Evolutionary conservation across 2,888 invertebrate genomes (phyloP).

Genomic region (Opisthograptis luteolata): DNA sequence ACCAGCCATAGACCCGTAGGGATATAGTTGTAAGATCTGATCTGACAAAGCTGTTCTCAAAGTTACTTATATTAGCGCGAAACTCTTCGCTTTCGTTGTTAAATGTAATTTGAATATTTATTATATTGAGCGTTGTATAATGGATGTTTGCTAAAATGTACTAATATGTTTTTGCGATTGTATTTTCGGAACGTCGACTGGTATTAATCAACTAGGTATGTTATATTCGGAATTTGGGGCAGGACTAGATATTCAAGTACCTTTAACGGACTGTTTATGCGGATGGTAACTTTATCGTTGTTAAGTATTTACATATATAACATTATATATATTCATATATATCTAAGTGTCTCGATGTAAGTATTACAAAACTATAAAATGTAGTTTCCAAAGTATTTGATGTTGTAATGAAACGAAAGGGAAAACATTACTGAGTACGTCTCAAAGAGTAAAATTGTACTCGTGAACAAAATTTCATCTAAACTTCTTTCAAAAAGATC

Average conservation of each 20-base stretch:
- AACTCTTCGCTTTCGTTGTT: constrained; percentile 76
- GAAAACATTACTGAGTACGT: constrained; percentile 27
- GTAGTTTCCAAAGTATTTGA: constrained; percentile 52
- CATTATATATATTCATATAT: constrained; percentile 51
- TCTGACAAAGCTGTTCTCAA: constrained; percentile 48
- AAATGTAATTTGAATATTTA: constrained; percentile 71
- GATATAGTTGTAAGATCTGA: constrained; percentile 50
- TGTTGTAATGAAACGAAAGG: constrained; percentile 16
- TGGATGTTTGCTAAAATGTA: constrained; percentile 57
- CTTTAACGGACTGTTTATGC: constrained; percentile 59
- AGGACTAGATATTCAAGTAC: constrained; percentile 56
- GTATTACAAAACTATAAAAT: constrained; percentile 57
- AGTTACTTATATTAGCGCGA: constrained; percentile 55
- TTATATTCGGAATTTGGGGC: constrained; percentile 49
- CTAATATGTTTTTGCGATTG: constrained; percentile 62
- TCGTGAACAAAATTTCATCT: constrained; percentile 22
- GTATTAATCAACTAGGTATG: constrained; percentile 39
- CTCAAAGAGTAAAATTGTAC: constrained; percentile 33
- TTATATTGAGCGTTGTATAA: constrained; percentile 64
- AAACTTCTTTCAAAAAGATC: constrained; percentile 39
- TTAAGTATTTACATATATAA: constrained; percentile 68
- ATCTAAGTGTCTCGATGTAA: constrained; percentile 65
- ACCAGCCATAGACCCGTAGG: constrained; percentile 79
- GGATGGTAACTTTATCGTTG: constrained; percentile 71
- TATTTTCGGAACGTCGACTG: constrained; percentile 51